Evolutionary conservation across 2,888 invertebrate genomes (phyloP).

Genomic region (Hedychridium roseum): DNA sequence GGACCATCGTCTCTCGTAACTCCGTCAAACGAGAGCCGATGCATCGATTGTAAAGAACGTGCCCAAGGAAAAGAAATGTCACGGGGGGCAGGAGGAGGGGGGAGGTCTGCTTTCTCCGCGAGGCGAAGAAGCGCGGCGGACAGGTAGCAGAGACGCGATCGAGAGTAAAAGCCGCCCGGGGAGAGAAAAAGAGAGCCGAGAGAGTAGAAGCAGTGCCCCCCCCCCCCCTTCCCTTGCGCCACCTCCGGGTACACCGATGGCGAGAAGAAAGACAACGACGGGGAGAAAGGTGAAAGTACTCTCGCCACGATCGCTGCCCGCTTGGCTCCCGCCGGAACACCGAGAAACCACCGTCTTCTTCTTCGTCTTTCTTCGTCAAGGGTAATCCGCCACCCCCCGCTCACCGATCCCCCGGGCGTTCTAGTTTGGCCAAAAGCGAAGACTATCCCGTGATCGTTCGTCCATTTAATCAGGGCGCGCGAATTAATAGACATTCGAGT

Average conservation of each 20-base stretch:
- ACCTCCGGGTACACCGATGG: conserved; percentile 14
- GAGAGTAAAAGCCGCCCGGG: conserved; percentile 60
- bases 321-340: not conserved
- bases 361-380: not conserved
- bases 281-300: conserved; percentile 64
- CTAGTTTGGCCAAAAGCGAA: too few relatives aligned
- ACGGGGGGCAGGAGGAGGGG: conserved; percentile 38
- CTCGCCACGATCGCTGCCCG: conserved; percentile 40
- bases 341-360: not conserved
- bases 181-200: conserved; percentile 20
- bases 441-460: too few relatives aligned
- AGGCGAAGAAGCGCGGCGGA: conserved; percentile 17
- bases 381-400: not conserved
- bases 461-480: too few relatives aligned
- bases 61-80: conserved; percentile 40
- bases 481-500: too few relatives aligned
- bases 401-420: not conserved
- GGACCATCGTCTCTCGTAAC: too few relatives aligned
- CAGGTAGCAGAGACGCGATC: conserved; percentile 47
- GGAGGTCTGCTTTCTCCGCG: conserved; percentile 51
- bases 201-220: conserved; percentile 9
- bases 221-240: too few relatives aligned
- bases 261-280: conserved; percentile 37
- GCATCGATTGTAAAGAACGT: too few relatives aligned
- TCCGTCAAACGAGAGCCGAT: too few relatives aligned